Conservation (phyloP, 2,888 invertebrate genomes). For the Latrodectus elegans region DNA sequence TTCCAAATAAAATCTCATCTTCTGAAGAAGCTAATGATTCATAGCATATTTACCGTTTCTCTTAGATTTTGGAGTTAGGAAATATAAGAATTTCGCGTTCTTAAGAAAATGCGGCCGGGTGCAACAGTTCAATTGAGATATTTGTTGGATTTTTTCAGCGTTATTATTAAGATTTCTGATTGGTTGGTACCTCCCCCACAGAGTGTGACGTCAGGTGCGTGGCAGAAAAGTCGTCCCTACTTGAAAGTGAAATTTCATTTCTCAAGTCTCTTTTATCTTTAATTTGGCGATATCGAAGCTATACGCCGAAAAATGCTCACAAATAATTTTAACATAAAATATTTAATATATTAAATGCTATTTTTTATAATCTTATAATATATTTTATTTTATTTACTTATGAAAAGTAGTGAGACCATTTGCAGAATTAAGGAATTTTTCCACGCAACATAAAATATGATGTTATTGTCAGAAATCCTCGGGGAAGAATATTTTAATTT, state of each 20-base stretch:
- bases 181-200: constrained; percentile 25
- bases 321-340: too few species aligned
- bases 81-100: neutral
- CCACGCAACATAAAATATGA: too few species aligned
- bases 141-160: constrained; percentile 41
- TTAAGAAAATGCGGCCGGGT: neutral
- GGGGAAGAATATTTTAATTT: too few species aligned
- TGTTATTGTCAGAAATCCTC: too few species aligned
- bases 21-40: too few species aligned
- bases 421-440: too few species aligned
- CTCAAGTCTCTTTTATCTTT: neutral
- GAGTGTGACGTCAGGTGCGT: constrained; percentile 27
- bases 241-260: neutral
- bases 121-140: constrained; percentile 27
- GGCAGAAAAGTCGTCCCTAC: constrained; percentile 4
- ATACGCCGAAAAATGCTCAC: too few species aligned
- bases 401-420: too few species aligned
- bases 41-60: neutral
- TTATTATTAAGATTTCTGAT: neutral
- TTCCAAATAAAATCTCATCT: too few species aligned
- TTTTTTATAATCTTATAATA: too few species aligned
- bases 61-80: neutral
- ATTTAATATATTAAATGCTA: too few species aligned
- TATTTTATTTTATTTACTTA: too few species aligned
- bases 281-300: neutral